Percentiles rank a stretch among this genome's conserved stretches.
These are phyloP conservation scores for Drosophila anomelani DNA, from an alignment of 2,888 invertebrate genomes.

Conservation along the genomic window DNA sequence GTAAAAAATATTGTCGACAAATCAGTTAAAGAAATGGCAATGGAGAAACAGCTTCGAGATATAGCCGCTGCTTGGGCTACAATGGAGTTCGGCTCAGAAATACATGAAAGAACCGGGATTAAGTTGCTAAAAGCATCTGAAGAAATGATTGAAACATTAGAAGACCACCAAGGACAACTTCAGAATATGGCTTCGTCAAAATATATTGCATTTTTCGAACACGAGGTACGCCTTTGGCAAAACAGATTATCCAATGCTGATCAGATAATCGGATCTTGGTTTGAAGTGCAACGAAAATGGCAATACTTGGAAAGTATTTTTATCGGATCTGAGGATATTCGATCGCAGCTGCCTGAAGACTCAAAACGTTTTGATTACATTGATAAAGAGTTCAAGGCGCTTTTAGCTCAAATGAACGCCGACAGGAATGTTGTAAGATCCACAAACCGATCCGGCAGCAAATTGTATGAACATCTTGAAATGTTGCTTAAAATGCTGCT, in stretches of 20 bases:
- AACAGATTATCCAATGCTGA: constrained; percentile 95
- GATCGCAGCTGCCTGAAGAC: constrained; percentile 95
- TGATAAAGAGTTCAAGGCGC: constrained; percentile 92
- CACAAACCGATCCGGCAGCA: constrained; percentile 91
- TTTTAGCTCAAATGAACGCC: constrained; percentile 87
- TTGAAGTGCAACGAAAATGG: constrained; percentile 97
- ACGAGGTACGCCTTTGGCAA: constrained; percentile 95
- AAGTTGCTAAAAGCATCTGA: constrained; percentile 92
- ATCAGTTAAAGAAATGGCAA: constrained; percentile 97
- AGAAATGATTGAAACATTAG: constrained; percentile 95
- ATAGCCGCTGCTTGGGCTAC: constrained; percentile 92
- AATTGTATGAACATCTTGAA: constrained; percentile 91
- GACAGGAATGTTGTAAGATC: constrained; percentile 94
- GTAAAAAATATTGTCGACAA: constrained; percentile 98
- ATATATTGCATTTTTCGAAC: constrained; percentile 93
- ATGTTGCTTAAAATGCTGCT: constrained; percentile 89
- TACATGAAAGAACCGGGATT: constrained; percentile 92
- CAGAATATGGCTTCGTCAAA: constrained; percentile 98
- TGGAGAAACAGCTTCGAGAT: constrained; percentile 96
- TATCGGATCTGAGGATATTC: constrained; percentile 97
- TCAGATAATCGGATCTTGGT: constrained; percentile 92
- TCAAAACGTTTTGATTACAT: constrained; percentile 94
- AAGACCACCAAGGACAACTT: constrained; percentile 97
- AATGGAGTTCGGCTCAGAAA: constrained; percentile 92
- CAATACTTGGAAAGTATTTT: constrained; percentile 97